A percentile compares a stretch with the other conserved stretches of the same genome.
Conservation (phyloP, 2,888 invertebrate species). For the Tetragnatha montana region DNA sequence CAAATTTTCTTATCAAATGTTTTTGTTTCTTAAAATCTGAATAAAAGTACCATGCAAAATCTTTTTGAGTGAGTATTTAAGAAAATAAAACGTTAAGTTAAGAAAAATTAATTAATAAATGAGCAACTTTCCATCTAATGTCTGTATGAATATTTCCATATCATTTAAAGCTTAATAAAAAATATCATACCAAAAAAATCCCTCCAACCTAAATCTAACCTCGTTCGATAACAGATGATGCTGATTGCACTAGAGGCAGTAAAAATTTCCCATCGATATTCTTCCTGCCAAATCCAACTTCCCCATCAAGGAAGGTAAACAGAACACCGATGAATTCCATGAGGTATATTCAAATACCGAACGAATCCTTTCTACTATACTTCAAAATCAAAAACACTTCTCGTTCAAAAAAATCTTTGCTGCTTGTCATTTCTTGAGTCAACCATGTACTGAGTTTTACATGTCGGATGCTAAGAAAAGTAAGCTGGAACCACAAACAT, state of each 20-base stretch:
- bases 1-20: no score
- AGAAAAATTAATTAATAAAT: no score
- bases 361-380: not conserved
- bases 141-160: no score
- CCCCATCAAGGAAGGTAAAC: not conserved
- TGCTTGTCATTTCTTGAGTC: not conserved
- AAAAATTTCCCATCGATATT: not conserved
- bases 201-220: no score
- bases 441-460: not conserved
- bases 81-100: no score
- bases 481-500: slow-evolving; percentile 8
- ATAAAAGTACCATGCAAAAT: no score
- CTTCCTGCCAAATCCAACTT: not conserved
- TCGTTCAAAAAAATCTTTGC: not conserved
- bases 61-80: no score
- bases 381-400: not conserved
- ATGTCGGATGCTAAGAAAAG: not conserved
- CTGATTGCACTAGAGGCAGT: not conserved
- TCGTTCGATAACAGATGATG: no score
- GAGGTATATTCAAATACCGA: not conserved
- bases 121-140: no score
- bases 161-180: no score
- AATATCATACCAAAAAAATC: no score
- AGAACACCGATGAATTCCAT: not conserved
- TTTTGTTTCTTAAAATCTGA: no score